phyloP scores from a whole-genome alignment of 1,140 invertebrate genomes.

The Whitmania pigra region DNA sequence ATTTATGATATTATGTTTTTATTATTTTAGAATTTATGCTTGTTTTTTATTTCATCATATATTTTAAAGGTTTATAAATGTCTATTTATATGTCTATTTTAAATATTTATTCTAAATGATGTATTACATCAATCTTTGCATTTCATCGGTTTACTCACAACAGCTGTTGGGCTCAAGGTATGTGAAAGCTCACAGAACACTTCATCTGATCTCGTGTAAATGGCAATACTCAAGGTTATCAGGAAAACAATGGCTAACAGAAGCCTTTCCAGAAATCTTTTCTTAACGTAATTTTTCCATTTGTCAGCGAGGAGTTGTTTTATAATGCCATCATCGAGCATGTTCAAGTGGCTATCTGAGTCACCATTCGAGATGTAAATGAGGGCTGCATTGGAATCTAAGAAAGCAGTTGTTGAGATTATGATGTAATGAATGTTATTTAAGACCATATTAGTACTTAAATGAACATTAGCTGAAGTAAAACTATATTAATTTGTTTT shows the following conservation, averaged over 20 bases:
- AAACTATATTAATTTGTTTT: too few relatives aligned
- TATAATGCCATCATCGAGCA: conserved; percentile 95
- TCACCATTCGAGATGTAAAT: conserved; percentile 90
- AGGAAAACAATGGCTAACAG: conserved; percentile 61
- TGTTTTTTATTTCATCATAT: too few relatives aligned
- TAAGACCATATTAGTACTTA: too few relatives aligned
- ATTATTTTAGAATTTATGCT: neutral
- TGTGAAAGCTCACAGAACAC: conserved; percentile 44
- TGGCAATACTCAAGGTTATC: conserved; percentile 69
- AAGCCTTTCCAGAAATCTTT: conserved; percentile 79
- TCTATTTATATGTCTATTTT: too few relatives aligned
- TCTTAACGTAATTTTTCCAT: conserved; percentile 96
- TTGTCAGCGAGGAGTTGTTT: conserved; percentile 92
- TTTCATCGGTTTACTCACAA: conserved; percentile 24
- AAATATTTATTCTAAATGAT: neutral
- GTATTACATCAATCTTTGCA: neutral
- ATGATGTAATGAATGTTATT: neutral
- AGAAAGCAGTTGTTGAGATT: neutral
- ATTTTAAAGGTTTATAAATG: too few relatives aligned
- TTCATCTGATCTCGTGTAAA: conserved; percentile 66
- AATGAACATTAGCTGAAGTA: too few relatives aligned
- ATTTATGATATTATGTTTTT: neutral
- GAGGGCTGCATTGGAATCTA: conserved; percentile 94
- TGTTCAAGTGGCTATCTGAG: conserved; percentile 93
- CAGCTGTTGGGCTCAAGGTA: conserved; percentile 26